Percentiles rank a stretch among this genome's conserved stretches.
These are phyloP conservation scores for Spilogale gracilis DNA, from an alignment of 2,113 vertebrate species.

Conservation along the genomic window DNA sequence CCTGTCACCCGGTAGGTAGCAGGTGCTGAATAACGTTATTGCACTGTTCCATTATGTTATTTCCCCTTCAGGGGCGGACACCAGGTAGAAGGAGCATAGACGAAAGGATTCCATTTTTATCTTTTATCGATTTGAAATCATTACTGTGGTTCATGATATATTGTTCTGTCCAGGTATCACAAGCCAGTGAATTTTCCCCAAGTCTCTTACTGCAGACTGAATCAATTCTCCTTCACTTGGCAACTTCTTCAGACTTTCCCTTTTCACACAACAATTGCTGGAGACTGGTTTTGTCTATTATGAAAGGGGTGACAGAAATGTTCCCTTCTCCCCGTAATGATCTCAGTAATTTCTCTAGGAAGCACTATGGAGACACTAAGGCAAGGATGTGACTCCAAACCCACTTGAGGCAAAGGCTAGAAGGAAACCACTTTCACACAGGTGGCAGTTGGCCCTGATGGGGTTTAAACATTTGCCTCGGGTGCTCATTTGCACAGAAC, in stretches of 20 bases:
- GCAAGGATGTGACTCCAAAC: not conserved
- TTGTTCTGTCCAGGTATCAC: not conserved
- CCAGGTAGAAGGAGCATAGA: not conserved
- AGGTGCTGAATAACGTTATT: not conserved
- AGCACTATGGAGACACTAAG: not conserved
- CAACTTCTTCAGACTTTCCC: not conserved
- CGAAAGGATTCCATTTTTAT: not conserved
- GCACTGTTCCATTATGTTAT: no score
- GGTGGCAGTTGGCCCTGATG: not conserved
- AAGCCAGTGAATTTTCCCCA: not conserved
- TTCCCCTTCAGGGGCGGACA: not conserved
- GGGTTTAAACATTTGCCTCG: not conserved
- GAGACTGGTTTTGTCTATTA: not conserved
- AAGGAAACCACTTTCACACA: not conserved
- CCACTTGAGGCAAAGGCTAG: not conserved
- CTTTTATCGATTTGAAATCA: conserved; percentile 14
- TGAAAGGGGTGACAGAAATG: not conserved
- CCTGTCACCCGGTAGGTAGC: accelerated
- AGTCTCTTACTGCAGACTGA: not conserved
- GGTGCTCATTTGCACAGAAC: not conserved
- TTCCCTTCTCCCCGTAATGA: not conserved
- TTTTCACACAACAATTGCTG: not conserved
- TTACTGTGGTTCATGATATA: not conserved
- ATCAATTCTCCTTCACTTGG: not conserved
- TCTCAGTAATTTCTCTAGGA: not conserved